Conservation (phyloP, 1,140 invertebrate genomes). For the Pachypsylla venusta region DNA sequence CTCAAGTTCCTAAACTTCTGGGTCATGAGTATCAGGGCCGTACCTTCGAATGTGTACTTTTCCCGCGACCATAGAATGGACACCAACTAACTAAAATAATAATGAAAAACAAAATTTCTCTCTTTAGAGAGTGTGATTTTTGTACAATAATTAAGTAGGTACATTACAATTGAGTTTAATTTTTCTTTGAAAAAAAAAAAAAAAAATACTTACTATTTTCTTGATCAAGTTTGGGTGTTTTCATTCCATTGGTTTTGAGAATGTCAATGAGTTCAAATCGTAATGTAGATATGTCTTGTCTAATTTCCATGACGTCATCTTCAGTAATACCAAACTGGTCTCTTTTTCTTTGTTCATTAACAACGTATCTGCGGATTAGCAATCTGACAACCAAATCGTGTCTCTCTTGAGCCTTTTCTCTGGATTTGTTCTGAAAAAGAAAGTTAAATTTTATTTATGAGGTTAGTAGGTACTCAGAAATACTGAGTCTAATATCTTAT, state of each 20-base stretch:
- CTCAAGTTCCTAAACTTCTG: too few species aligned
- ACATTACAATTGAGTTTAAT: too few species aligned
- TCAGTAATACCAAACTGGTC: slow-evolving; percentile 80
- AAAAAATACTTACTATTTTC: slow-evolving; percentile 33
- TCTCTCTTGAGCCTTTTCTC: slow-evolving; percentile 46
- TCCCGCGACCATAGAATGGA: too few species aligned
- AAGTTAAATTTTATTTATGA: background rate
- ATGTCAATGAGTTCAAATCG: slow-evolving; percentile 80
- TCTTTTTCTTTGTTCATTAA: slow-evolving; percentile 60
- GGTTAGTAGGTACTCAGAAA: too few species aligned
- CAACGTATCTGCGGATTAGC: slow-evolving; percentile 65
- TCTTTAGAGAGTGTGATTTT: too few species aligned
- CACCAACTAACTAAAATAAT: too few species aligned
- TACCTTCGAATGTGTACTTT: too few species aligned
- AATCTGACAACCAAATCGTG: slow-evolving; percentile 63
- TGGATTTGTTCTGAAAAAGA: slow-evolving; percentile 44
- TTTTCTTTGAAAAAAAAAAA: too few species aligned
- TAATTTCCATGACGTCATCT: slow-evolving; percentile 91
- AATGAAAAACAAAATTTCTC: too few species aligned
- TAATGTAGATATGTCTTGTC: slow-evolving; percentile 79
- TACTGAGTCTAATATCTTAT: too few species aligned
- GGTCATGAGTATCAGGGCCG: too few species aligned
- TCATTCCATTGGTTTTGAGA: slow-evolving; percentile 64
- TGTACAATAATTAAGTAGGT: too few species aligned
- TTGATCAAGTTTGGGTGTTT: slow-evolving; percentile 49